Conservation (phyloP, 2,888 invertebrate genomes). For the Molanna angustata region DNA sequence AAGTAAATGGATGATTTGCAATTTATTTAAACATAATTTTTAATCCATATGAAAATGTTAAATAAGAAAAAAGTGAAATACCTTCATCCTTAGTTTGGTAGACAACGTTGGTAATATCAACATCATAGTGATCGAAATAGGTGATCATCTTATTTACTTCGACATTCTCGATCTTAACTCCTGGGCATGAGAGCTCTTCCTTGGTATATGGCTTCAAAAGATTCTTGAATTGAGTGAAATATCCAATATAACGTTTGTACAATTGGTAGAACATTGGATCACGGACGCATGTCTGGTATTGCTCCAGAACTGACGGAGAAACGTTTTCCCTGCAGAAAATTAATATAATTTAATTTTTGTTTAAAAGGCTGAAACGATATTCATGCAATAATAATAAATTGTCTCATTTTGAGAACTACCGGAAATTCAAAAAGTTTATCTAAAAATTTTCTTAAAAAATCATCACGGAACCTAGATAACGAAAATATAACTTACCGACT, state of each 20-base stretch:
- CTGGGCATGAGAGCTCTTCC: conserved; percentile 59
- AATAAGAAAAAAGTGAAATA: too few relatives aligned
- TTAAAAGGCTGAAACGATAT: too few relatives aligned
- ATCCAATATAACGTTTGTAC: conserved; percentile 48
- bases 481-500: too few relatives aligned
- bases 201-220: conserved; percentile 59
- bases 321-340: conserved; percentile 42
- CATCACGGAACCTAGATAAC: too few relatives aligned
- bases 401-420: too few relatives aligned
- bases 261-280: conserved; percentile 71
- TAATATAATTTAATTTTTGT: too few relatives aligned
- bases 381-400: too few relatives aligned
- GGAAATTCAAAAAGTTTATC: too few relatives aligned
- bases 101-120: conserved; percentile 59
- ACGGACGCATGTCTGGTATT: conserved; percentile 62
- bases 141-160: conserved; percentile 64
- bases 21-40: too few relatives aligned
- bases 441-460: too few relatives aligned
- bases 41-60: too few relatives aligned
- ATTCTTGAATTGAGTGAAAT: conserved; percentile 60
- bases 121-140: conserved; percentile 63
- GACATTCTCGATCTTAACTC: conserved; percentile 61
- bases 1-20: too few relatives aligned
- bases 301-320: conserved; percentile 61
- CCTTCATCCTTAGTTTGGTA: conserved; percentile 48